Evolutionary conservation across 2,888 invertebrate species (phyloP), one percentile per base, ranked within the genome.

Genomic region (Hermaeophaga mercurialis): DNA sequence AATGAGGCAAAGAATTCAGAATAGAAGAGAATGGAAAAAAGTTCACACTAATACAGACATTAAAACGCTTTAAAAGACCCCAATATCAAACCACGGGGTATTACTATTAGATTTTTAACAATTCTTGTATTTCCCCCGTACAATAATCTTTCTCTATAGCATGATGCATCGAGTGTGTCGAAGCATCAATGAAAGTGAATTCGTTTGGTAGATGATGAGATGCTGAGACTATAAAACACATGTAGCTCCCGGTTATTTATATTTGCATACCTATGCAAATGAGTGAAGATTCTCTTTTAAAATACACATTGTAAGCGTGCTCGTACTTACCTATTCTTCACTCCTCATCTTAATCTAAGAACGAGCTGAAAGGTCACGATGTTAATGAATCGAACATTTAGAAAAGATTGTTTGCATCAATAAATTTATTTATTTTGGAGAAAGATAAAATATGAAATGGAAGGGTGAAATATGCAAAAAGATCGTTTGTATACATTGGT

Each of bases 201-300:
- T 33, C 26, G 38, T 38, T 48, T 48, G 24, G 24, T 38, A 11
- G 24, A 43, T 43, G 17, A 38, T 34, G 19, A 22, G 15, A 48
- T 9, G 26, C 11, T 14, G 24, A 38, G 26, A 47, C 19, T 12
- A 47, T 19, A 47, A 22, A 47, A 47, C 34, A 46, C 22, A 46
- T 34, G 22, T 34, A 34, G 9, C 48, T 48, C 18, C 48, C 26
- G 24, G 38, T 48, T 48, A 38, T 48, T 38, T 48, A 22, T 38
- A 48, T 48, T 48, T 26, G 38, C 48, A 48, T 48, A 24, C 48
- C 38, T 38, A 48, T 48, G 48, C 48, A 48, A 48, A 48, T 48
- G 36, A 48, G 34, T 19, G 28, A 44, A 18, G 33, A 17, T 11
- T 48, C 26, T 17, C 15, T 47, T 48, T 38, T 24, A 48, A 48